Evolutionary conservation across 1,140 invertebrate species (phyloP), one percentile per base, ranked within the genome.

Genomic region (Chironomus tepperi): DNA sequence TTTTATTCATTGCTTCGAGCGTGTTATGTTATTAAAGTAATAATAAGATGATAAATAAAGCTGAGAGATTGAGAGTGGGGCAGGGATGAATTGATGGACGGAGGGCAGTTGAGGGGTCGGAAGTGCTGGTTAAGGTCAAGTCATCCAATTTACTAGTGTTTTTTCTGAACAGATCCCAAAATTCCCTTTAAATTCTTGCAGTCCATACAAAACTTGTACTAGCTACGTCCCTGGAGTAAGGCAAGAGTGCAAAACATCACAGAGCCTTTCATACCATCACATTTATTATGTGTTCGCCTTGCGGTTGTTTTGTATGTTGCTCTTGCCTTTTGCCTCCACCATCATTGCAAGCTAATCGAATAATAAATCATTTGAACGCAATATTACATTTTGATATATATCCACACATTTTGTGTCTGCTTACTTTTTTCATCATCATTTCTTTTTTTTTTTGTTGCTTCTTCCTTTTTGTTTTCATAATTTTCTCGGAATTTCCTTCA

Each of bases 361-460:
- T 70, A 18, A 70, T 70, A 70, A 70, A 70, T 70, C 65, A 70
- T 18, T 3, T n/a, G 18, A 70, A 70, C 65, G 65, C 65, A 70
- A 70, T 70, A 19, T 70, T 19, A 57, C 47, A 57, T 57, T 57
- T 57, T 57, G 47, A 57, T 57, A 15, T 57, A 57, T 57, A 57
- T 12, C 12, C 12, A 57, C 12, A 57, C 47, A 57, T 57, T 12
- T 57, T 57, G 12, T 57, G 12, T 57, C 3, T 15, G 47, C 24
- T 34, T 34, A 34, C 24, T 34, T 34, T 34, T 34, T 34, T 34
- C 24, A 34, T 34, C 24, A 34, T 34, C 24, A 34, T 34, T 34
- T 34, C 5, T 34, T 34, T 34, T 34, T 34, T 34, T 34, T 34
- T 1, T 5, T 34, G 24, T 57, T 12, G 47, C 47, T 57, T 57